Percentiles rank a stretch among this genome's conserved stretches.
phyloP scores from a whole-genome alignment of 2,797 vertebrate species.

The Sebastiscus tertius region DNA sequence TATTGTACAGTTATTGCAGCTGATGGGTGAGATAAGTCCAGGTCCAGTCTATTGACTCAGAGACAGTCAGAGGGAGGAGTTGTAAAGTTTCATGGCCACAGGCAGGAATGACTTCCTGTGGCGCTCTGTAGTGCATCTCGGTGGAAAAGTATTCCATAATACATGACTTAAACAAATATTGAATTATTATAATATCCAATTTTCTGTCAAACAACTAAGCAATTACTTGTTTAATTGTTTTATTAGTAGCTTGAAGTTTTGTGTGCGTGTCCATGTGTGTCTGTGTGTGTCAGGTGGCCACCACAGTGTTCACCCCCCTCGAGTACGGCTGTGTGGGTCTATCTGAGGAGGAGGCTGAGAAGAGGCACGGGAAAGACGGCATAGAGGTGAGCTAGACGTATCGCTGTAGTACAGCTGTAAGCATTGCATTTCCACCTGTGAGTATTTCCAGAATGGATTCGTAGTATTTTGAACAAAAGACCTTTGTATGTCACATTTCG shows the following conservation, averaged over 20 bases:
- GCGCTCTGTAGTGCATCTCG: too few relatives aligned
- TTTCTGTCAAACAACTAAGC: not conserved
- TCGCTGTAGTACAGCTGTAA: not conserved
- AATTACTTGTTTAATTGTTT: not conserved
- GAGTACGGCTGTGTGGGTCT: constrained; percentile 95
- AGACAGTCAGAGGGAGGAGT: too few relatives aligned
- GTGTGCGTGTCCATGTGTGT: not conserved
- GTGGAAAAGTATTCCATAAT: too few relatives aligned
- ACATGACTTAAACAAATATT: not conserved
- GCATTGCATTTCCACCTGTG: not conserved
- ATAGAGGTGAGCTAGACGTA: constrained; percentile 85
- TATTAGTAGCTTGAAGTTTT: not conserved
- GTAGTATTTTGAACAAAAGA: not conserved
- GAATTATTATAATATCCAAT: not conserved
- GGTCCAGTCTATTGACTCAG: too few relatives aligned
- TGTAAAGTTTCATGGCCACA: too few relatives aligned
- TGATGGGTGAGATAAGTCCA: not conserved
- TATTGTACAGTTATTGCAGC: too few relatives aligned
- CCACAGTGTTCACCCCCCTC: constrained; percentile 94
- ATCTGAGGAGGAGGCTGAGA: constrained; percentile 90
- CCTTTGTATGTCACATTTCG: not conserved
- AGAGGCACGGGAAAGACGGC: constrained; percentile 81
- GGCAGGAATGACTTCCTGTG: too few relatives aligned
- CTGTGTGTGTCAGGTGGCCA: constrained; percentile 86
- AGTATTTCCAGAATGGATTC: not conserved